Conservation (phyloP, 2,113 vertebrate species). For the Thryonomys swinderianus region DNA sequence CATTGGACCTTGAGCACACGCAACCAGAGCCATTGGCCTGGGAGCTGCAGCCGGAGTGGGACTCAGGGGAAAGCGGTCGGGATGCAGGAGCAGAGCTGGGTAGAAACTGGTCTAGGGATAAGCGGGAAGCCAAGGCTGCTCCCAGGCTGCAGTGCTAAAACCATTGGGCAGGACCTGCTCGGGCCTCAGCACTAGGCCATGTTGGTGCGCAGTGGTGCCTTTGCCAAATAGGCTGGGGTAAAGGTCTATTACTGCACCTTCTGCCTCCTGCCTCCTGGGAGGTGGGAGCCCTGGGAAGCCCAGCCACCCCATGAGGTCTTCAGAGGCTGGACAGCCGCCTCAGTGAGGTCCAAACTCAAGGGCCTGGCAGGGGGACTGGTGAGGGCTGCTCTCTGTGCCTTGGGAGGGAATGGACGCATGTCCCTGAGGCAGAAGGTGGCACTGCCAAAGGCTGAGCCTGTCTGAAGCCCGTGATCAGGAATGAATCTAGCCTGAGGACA, state of each 20-base stretch:
- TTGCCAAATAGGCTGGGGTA: too few relatives aligned
- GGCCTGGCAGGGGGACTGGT: too few relatives aligned
- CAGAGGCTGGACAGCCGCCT: neutral
- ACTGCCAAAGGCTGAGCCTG: neutral
- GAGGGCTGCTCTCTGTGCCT: neutral
- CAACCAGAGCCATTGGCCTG: neutral
- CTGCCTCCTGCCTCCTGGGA: neutral
- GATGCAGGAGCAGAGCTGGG: neutral
- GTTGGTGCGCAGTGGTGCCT: neutral
- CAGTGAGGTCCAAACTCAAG: too few relatives aligned
- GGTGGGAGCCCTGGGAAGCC: neutral
- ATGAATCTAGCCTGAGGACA: neutral
- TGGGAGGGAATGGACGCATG: fast-evolving
- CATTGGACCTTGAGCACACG: neutral
- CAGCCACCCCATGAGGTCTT: fast-evolving
- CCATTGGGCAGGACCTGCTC: neutral
- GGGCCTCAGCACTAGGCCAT: neutral
- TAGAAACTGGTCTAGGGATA: neutral
- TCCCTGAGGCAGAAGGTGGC: neutral
- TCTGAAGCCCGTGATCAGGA: too few relatives aligned
- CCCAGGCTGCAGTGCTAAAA: neutral
- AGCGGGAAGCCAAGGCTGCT: neutral
- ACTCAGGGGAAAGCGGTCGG: fast-evolving
- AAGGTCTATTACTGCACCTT: neutral
- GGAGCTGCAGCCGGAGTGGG: fast-evolving